Evolutionary conservation across 92 coral and sea anemone species (phyloP).

Genomic region (Palythoa heliodiscus): DNA sequence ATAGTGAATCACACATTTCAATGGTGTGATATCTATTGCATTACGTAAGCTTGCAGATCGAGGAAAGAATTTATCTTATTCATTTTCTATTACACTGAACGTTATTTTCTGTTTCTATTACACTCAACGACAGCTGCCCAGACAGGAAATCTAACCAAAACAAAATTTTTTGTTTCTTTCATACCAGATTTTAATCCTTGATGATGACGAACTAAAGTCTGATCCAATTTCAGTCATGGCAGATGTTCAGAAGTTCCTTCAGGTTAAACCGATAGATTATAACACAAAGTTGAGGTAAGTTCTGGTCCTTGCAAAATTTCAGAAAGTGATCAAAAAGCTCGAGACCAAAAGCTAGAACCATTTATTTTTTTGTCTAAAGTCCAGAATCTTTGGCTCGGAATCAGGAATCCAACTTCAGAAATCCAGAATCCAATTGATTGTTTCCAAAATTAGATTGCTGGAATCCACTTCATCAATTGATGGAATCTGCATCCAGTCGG

Average conservation of each 20-base stretch:
- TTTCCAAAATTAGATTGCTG: background rate
- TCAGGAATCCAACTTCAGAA: background rate
- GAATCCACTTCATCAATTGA: too few species aligned
- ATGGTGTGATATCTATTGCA: too few species aligned
- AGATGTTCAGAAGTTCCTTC: conserved; percentile 85
- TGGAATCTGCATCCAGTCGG: too few species aligned
- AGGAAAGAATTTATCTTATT: too few species aligned
- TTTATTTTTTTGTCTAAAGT: background rate
- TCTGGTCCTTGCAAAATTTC: background rate
- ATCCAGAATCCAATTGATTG: background rate
- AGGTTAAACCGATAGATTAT: conserved; percentile 74
- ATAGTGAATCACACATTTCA: too few species aligned
- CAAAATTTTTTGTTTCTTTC: background rate
- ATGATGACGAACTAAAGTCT: conserved; percentile 75
- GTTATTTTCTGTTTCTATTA: background rate
- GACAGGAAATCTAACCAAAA: background rate
- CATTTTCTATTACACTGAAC: background rate
- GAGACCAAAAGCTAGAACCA: background rate
- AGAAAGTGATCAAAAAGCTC: background rate
- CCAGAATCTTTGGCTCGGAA: background rate
- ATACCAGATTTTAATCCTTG: conserved; percentile 83
- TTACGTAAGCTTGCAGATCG: too few species aligned
- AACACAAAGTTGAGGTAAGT: conserved; percentile 76
- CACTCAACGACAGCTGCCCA: background rate
- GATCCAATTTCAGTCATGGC: conserved; percentile 87